Evolutionary conservation across 2,888 invertebrate genomes (phyloP).

Genomic region (Chironomus riparius): DNA sequence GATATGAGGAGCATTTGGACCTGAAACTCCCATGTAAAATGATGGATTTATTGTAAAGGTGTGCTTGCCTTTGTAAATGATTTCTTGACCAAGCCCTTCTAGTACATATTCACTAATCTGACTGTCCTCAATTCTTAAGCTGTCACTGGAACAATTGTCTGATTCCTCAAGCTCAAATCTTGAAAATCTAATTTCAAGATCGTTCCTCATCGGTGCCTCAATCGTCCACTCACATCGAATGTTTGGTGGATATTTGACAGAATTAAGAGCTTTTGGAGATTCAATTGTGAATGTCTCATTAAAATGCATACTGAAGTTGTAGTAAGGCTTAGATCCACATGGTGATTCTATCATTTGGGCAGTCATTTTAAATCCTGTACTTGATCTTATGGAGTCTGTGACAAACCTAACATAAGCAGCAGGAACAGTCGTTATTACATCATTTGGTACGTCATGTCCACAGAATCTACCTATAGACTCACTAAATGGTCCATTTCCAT

Average conservation of each 20-base stretch:
- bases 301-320: constrained; percentile 35
- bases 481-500: constrained; percentile 59
- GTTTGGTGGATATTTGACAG: constrained; percentile 46
- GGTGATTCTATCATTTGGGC: constrained; percentile 46
- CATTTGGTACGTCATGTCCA: constrained; percentile 49
- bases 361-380: constrained; percentile 55
- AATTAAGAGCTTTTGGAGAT: constrained; percentile 36
- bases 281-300: constrained; percentile 35
- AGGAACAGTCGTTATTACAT: constrained; percentile 52
- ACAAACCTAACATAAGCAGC: constrained; percentile 55
- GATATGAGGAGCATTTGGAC: constrained; percentile 33
- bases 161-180: constrained; percentile 48
- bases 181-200: constrained; percentile 47
- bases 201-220: constrained; percentile 33
- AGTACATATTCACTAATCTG: constrained; percentile 33
- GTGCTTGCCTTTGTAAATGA: constrained; percentile 35
- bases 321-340: constrained; percentile 47
- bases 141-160: constrained; percentile 44
- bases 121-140: constrained; percentile 43
- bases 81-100: constrained; percentile 42
- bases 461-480: constrained; percentile 60
- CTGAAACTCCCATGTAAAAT: constrained; percentile 29
- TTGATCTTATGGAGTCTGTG: constrained; percentile 51
- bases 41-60: constrained; percentile 30
- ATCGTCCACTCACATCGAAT: constrained; percentile 52